Evolutionary conservation across 1,140 invertebrate genomes (phyloP), one percentile per base, ranked within the genome.

Genomic region (Meloidogyne hapla): DNA sequence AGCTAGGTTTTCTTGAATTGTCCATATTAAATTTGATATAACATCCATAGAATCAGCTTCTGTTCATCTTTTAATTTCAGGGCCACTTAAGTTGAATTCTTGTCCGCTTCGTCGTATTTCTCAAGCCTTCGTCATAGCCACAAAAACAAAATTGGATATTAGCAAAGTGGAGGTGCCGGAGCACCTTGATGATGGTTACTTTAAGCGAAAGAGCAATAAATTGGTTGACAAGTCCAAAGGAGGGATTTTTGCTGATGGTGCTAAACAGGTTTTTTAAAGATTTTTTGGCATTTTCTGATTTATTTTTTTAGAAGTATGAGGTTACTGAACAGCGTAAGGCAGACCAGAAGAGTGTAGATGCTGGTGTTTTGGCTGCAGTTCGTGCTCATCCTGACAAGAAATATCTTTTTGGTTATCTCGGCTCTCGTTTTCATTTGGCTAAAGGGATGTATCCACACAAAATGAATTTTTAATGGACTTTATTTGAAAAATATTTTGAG

Each of bases 361-460:
- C 92, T 85, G 90, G 91, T 80, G 88, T 99, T 8, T 88, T 97
- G 75, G 91, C 91, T 76, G 92, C 92, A 1, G 93, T 99, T 82
- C 92, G 92, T 84, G 91, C 92, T 83, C 90, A 92, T 80, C 87
- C 91, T 23, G 94, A 98, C 80, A 93, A 92, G 86, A 95, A 96
- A 89, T 87, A 92, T 74, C 88, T 98, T 69, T 91, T 92, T 84
- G 92, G 92, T 33, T 99, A 99, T 89, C 90, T 99, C 81, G 92
- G 92, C 79, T 91, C 94, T 45, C 92, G 93, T 90, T 99, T 98
- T 89, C 92, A 92, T 42, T 90, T 99, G 67, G 91, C 92, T 87
- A 96, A 94, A 85, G 93, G 92, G 87, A 93, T 98, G 88, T 96
- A 92, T 89, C 95, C 96, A 78, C 96, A 99, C 89, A 92, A 93